A percentile compares a stretch with the other conserved stretches of the same genome.
phyloP scores from a whole-genome alignment of 2,797 vertebrate genomes.

The Emydoidea blandingii region DNA sequence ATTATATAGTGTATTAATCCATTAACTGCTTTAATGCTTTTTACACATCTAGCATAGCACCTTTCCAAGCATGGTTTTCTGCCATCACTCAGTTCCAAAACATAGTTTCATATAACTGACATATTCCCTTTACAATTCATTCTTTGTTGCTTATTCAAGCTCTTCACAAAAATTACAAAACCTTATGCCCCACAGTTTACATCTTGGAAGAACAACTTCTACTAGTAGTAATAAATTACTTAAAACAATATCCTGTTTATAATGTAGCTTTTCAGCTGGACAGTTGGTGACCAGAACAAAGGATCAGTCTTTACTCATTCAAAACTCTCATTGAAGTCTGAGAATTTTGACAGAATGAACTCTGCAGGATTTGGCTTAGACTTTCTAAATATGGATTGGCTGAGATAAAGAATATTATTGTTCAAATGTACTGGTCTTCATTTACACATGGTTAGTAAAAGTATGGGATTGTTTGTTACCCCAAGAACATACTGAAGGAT shows the following conservation, averaged over 20 bases:
- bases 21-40: slow-evolving; percentile 32
- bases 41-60: not conserved
- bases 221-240: not conserved
- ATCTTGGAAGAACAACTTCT: not conserved
- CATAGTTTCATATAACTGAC: not conserved
- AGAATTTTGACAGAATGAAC: not conserved
- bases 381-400: slow-evolving; percentile 1
- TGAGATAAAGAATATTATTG: not conserved
- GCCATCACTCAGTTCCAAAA: slow-evolving; percentile 1
- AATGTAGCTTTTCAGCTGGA: not conserved
- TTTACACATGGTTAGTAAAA: not conserved
- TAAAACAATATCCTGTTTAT: accelerated
- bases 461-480: too few relatives aligned
- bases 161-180: slow-evolving; percentile 9
- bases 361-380: not conserved
- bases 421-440: not conserved
- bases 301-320: not conserved
- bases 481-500: too few relatives aligned
- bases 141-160: slow-evolving; percentile 7
- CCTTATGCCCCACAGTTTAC: not conserved
- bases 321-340: not conserved
- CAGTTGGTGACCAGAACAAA: not conserved
- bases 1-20: not conserved
- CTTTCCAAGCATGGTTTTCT: slow-evolving; percentile 22
- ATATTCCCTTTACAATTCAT: not conserved